Conservation (phyloP, 2,797 vertebrate genomes). For the Ptychadena robeensis region DNA sequence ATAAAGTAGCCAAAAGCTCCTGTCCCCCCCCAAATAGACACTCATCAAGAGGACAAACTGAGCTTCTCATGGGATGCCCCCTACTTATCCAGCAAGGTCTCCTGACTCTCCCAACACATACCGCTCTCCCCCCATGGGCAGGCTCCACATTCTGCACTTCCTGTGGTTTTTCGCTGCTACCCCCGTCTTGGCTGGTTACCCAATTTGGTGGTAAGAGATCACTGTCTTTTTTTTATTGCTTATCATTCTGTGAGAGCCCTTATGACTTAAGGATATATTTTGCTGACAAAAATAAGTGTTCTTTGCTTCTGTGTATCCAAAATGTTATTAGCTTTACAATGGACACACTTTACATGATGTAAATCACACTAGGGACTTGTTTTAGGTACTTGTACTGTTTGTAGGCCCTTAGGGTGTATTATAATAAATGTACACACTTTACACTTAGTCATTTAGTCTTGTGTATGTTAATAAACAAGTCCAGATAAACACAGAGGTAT, state of each 20-base stretch:
- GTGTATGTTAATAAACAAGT: no score
- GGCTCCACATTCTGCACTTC: constrained; percentile 33
- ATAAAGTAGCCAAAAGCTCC: constrained; percentile 50
- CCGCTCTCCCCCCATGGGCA: constrained; percentile 52
- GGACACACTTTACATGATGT: neutral
- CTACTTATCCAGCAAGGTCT: constrained; percentile 52
- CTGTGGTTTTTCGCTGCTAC: constrained; percentile 53
- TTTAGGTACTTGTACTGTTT: no score
- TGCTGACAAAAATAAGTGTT: neutral
- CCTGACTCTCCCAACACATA: constrained; percentile 50
- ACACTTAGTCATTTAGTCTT: no score
- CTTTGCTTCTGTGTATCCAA: no score
- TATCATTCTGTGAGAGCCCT: neutral
- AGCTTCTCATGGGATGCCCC: constrained; percentile 56
- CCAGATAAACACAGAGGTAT: neutral
- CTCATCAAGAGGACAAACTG: constrained; percentile 31
- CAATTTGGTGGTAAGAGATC: constrained; percentile 54
- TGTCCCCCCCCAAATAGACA: constrained; percentile 42
- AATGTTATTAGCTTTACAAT: neutral
- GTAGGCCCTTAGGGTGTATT: no score
- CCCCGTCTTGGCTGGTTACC: constrained; percentile 59
- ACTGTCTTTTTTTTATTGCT: neutral
- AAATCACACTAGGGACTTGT: no score
- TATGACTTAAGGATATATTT: neutral
- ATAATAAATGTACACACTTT: no score